These are phyloP conservation scores for Lipophrys pholis DNA, from an alignment of 2,113 vertebrate species.

Conservation along the genomic window DNA sequence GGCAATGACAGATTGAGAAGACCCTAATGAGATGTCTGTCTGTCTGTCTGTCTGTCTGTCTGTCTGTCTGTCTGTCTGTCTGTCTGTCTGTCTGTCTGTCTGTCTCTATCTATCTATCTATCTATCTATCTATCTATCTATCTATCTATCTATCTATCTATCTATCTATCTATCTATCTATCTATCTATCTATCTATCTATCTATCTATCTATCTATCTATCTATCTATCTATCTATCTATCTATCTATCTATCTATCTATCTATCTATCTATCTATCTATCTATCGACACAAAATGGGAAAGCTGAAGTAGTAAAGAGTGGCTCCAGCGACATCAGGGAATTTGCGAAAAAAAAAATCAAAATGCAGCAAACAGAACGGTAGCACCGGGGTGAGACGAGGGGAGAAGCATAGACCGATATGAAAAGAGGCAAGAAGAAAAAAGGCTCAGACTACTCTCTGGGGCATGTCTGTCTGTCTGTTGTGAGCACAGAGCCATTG, in stretches of 20 bases:
- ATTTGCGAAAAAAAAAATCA: constrained; percentile 12
- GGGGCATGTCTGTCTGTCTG: constrained; percentile 47
- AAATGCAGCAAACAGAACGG: constrained; percentile 37
- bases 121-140: constrained; percentile 19
- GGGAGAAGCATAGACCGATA: constrained; percentile 45
- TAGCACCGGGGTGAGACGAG: constrained; percentile 13
- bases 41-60: constrained; percentile 21
- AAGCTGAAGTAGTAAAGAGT: constrained; percentile 49
- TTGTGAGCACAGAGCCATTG: constrained; percentile 44
- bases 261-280: constrained; percentile 6
- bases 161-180: neutral
- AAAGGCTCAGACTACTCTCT: constrained; percentile 53
- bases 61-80: constrained; percentile 24
- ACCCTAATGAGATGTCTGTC: constrained; percentile 71
- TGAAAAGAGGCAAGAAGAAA: constrained; percentile 47
- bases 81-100: constrained; percentile 1
- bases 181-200: constrained; percentile 17
- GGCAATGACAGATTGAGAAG: constrained; percentile 72
- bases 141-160: constrained; percentile 16
- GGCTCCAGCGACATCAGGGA: constrained; percentile 24
- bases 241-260: constrained; percentile 3
- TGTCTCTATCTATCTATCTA: constrained; percentile 4
- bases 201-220: constrained; percentile 17
- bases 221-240: constrained; percentile 24
- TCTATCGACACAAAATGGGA: constrained; percentile 32